Evolutionary conservation across 2,797 vertebrate genomes (phyloP).

Genomic region (Coracias cyanogaster): DNA sequence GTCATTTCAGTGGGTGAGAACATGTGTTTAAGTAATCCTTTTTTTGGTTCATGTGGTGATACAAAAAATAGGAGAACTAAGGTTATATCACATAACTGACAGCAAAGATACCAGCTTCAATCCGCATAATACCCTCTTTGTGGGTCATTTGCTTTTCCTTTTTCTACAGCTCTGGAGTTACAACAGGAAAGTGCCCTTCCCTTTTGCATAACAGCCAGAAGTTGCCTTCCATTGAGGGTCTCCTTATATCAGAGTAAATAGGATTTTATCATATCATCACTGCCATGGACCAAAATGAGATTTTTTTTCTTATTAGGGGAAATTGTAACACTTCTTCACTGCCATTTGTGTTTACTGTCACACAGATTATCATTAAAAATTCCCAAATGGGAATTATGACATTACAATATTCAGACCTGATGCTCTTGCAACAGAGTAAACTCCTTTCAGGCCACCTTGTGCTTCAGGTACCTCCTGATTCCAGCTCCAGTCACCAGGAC

Average conservation of each 20-base stretch:
- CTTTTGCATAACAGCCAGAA: not conserved
- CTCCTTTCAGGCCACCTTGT: not conserved
- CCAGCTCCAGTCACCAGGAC: not conserved
- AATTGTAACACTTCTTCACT: not conserved
- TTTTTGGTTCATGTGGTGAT: not conserved
- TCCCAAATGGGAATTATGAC: not conserved
- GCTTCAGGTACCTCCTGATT: not conserved
- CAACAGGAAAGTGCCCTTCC: not conserved
- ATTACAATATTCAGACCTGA: not conserved
- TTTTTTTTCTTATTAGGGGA: not conserved
- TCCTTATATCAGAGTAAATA: not conserved
- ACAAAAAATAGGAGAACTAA: not conserved
- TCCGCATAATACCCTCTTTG: not conserved
- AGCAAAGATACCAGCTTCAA: not conserved
- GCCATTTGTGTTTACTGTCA: not conserved
- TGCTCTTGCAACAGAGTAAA: not conserved
- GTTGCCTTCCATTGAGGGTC: not conserved
- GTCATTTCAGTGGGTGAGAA: not conserved
- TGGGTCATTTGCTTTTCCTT: not conserved
- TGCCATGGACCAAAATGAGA: not conserved
- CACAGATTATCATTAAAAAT: not conserved
- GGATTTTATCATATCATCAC: not conserved
- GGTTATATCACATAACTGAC: not conserved
- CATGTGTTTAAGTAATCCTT: accelerated
- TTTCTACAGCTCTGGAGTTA: not conserved